A percentile compares a stretch with the other conserved stretches of the same genome.
phyloP scores from a whole-genome alignment of 1,140 invertebrate genomes.

The Drosophila repleta region DNA sequence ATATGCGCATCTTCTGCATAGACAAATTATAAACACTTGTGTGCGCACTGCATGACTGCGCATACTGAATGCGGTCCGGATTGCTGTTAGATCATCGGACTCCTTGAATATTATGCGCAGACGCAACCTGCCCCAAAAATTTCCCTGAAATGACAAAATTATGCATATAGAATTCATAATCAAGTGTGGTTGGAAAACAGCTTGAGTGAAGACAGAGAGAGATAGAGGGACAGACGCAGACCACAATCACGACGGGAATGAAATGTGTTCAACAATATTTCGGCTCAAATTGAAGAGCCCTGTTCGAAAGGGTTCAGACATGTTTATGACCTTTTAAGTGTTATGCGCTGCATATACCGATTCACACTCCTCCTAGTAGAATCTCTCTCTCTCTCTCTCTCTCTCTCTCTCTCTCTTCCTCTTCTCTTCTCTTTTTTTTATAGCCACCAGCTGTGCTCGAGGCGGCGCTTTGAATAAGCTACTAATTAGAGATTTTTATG shows the following conservation, averaged over 20 bases:
- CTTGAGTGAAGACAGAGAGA: constrained; percentile 14
- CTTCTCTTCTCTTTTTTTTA: constrained; percentile 26
- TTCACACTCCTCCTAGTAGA: constrained; percentile 46
- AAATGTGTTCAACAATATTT: constrained; percentile 72
- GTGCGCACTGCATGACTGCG: constrained; percentile 50
- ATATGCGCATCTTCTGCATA: background rate
- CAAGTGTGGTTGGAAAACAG: constrained; percentile 44
- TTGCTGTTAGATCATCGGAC: constrained; percentile 18
- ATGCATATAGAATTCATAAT: constrained; percentile 74
- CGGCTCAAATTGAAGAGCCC: constrained; percentile 15
- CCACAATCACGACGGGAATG: constrained; percentile 43
- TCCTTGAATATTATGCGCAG: constrained; percentile 58
- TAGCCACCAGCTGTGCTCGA: constrained; percentile 57
- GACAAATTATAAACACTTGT: constrained; percentile 39
- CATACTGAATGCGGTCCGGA: constrained; percentile 42
- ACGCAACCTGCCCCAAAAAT: constrained; percentile 76
- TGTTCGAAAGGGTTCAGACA: constrained; percentile 37
- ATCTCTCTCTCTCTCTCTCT: constrained; percentile 2
- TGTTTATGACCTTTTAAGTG: constrained; percentile 75
- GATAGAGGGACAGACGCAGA: background rate
- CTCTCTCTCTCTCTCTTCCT: no score
- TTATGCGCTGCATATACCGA: constrained; percentile 57
- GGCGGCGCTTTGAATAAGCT: constrained; percentile 61
- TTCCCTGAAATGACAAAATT: constrained; percentile 65
- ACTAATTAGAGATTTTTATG: constrained; percentile 75